A percentile compares a stretch with the other conserved stretches of the same genome.
Conservation (phyloP, 2,888 invertebrate species). For the Sphaeridia pumilis region DNA sequence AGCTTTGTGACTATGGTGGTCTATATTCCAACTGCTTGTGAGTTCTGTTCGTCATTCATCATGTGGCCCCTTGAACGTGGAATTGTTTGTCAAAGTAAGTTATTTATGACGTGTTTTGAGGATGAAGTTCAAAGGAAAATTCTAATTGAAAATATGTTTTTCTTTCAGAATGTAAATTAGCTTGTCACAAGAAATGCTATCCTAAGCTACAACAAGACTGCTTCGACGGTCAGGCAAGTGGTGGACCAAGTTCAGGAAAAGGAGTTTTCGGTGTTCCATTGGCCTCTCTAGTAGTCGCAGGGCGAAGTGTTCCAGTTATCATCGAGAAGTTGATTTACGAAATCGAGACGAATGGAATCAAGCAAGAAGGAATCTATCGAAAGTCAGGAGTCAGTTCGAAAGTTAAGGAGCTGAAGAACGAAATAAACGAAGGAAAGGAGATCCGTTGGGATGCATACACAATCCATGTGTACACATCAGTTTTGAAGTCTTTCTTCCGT, state of each 20-base stretch:
- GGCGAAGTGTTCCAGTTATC: slow-evolving; percentile 68
- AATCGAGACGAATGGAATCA: slow-evolving; percentile 82
- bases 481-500: slow-evolving; percentile 53
- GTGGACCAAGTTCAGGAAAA: slow-evolving; percentile 36
- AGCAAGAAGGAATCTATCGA: slow-evolving; percentile 84
- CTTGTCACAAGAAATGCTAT: slow-evolving; percentile 90
- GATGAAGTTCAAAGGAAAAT: background rate
- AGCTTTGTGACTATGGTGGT: slow-evolving; percentile 76
- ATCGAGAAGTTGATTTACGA: slow-evolving; percentile 77
- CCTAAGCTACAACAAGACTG: slow-evolving; percentile 53
- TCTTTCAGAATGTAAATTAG: slow-evolving; percentile 64
- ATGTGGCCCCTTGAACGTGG: slow-evolving; percentile 93
- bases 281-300: slow-evolving; percentile 56
- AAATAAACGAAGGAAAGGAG: slow-evolving; percentile 64
- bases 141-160: slow-evolving; percentile 18
- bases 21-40: slow-evolving; percentile 91
- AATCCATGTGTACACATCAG: slow-evolving; percentile 79
- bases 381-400: slow-evolving; percentile 62
- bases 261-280: slow-evolving; percentile 74
- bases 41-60: slow-evolving; percentile 83
- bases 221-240: slow-evolving; percentile 21
- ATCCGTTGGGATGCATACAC: slow-evolving; percentile 65
- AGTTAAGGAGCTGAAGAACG: slow-evolving; percentile 51
- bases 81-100: slow-evolving; percentile 56
- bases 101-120: background rate